Evolutionary conservation across 2,797 vertebrate genomes (phyloP), one percentile per base, ranked within the genome.

Genomic region (Chanos chanos): DNA sequence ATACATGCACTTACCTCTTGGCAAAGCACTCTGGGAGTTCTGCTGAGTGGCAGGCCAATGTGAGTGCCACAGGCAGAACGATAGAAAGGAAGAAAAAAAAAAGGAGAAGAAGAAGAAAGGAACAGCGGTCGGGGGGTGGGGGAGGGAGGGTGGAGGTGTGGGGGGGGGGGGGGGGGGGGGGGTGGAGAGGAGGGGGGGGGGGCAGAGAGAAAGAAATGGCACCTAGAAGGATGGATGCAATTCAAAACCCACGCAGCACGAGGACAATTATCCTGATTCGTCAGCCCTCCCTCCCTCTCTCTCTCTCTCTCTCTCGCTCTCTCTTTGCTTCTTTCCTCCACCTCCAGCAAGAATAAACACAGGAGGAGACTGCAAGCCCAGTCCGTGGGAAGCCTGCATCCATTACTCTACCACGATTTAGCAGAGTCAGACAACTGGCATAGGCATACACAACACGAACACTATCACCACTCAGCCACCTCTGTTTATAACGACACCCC

Each of bases 231-330:
- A 48, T 49, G 58, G 49, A 55, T 10, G 18, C 44, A 49, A 41
- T 54, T 69, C 52, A 58, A 33, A 49, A 48, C 50, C 50, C 48
- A 68, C 51, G 37, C 75, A 72, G 51, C 58, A 56, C 15, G 36
- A 51, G 39, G 39, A 70, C 70, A 72, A 73, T 77, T 77, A 77
- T 62, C 61, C 57, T 63, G 43, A 59, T 70, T 71, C 64, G 61
- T 62, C 63, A 77, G 57, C 16, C 54, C 49, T 13, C 61, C 45
- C 13, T 39, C 18, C 51, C 15, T 48, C 3, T 36, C 49, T 28
- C 30, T 30, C 31, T 25, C 52, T 8, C 31, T 1, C 22, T 1
- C 40, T 27, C 6, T 19, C 21, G 36, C 21, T 36, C 21, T 34
- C 49, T 19, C 27, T 6, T 30, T n/a, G 33, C 33, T 15, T 18